Percentiles rank a stretch among this genome's conserved stretches.
phyloP scores from a whole-genome alignment of 2,888 invertebrate species.

The Tromatobia lineatoria region DNA sequence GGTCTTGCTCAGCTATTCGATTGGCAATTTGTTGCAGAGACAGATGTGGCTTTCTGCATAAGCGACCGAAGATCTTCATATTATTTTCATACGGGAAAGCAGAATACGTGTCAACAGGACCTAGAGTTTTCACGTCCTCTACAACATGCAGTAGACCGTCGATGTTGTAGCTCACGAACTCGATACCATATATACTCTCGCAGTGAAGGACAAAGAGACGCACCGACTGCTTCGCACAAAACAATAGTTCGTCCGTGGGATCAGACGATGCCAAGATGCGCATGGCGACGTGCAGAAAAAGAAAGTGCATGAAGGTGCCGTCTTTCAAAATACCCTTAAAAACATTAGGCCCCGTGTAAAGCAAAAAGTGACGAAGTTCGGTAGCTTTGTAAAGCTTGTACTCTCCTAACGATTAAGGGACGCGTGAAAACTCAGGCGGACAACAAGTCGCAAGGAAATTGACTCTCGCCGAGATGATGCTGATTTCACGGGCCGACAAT shows the following conservation, averaged over 20 bases:
- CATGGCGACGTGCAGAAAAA: slow-evolving; percentile 26
- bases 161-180: slow-evolving; percentile 40
- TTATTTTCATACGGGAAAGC: slow-evolving; percentile 43
- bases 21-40: slow-evolving; percentile 40
- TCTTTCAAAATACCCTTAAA: too few relatives aligned
- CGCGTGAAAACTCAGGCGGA: slow-evolving; percentile 35
- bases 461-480: background rate
- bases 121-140: slow-evolving; percentile 22
- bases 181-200: slow-evolving; percentile 24
- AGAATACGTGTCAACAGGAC: slow-evolving; percentile 24
- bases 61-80: slow-evolving; percentile 36
- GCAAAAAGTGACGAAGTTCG: slow-evolving; percentile 70
- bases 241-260: background rate
- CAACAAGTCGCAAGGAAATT: background rate
- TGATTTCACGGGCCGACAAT: too few relatives aligned
- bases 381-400: slow-evolving; percentile 70
- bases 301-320: slow-evolving; percentile 25
- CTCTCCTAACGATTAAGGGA: background rate
- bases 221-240: slow-evolving; percentile 25
- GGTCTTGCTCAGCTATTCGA: background rate
- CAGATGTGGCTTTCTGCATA: slow-evolving; percentile 33
- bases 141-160: slow-evolving; percentile 37
- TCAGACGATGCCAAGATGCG: background rate
- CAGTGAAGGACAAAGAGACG: slow-evolving; percentile 11
- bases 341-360: slow-evolving; percentile 71